Evolutionary conservation across 2,888 invertebrate genomes (phyloP).

Genomic region (Allophyes oxyacanthae): DNA sequence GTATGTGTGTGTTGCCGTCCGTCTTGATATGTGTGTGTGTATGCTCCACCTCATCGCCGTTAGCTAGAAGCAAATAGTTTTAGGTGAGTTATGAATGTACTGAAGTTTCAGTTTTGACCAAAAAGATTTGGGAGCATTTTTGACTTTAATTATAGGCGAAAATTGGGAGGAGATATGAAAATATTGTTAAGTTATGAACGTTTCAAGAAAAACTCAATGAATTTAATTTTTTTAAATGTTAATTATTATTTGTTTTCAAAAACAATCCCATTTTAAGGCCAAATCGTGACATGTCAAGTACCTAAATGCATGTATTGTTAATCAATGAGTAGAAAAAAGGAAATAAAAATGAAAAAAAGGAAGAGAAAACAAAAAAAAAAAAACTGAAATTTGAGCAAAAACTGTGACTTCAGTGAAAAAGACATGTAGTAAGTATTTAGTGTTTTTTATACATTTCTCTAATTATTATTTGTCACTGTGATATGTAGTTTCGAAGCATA

Average conservation of each 20-base stretch:
- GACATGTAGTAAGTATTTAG: slow-evolving; percentile 60
- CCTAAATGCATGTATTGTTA: slow-evolving; percentile 47
- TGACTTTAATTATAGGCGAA: slow-evolving; percentile 1
- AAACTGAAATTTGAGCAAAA: slow-evolving; percentile 61
- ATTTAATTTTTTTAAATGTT: neutral
- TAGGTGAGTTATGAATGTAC: slow-evolving; percentile 78
- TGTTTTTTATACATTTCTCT: slow-evolving; percentile 48
- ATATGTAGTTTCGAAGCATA: slow-evolving; percentile 82
- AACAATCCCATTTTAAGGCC: slow-evolving; percentile 34
- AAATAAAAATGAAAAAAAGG: slow-evolving; percentile 31
- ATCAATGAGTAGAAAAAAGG: slow-evolving; percentile 53
- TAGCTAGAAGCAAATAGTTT: slow-evolving; percentile 88
- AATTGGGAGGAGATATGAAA: neutral
- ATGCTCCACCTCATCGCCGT: slow-evolving; percentile 82
- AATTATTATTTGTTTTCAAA: neutral
- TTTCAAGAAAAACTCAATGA: neutral
- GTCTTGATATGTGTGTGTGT: slow-evolving; percentile 89
- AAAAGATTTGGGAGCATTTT: slow-evolving; percentile 29
- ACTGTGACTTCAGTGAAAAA: slow-evolving; percentile 59
- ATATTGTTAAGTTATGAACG: neutral
- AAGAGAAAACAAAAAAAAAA: slow-evolving; percentile 47
- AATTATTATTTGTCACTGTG: slow-evolving; percentile 86
- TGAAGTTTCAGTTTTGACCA: slow-evolving; percentile 46
- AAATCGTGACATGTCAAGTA: slow-evolving; percentile 45
- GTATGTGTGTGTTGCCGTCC: slow-evolving; percentile 84